phyloP scores from a whole-genome alignment of 2,888 invertebrate genomes.

The Caenorhabditis drosophilae region DNA sequence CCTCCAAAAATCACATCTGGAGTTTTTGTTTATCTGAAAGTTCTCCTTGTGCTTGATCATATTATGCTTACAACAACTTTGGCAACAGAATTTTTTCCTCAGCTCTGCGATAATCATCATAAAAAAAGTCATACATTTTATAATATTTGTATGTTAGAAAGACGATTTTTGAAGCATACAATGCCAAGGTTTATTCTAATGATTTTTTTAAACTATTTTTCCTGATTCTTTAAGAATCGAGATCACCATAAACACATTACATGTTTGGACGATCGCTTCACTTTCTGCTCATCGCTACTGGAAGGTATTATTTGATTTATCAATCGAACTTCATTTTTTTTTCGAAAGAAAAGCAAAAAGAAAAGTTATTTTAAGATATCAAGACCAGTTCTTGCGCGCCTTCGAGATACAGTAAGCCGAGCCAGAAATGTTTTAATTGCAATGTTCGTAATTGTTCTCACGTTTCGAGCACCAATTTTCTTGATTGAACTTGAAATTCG shows the following conservation, averaged over 20 bases:
- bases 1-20: slow-evolving; percentile 68
- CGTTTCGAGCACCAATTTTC: slow-evolving; percentile 65
- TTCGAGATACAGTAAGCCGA: slow-evolving; percentile 64
- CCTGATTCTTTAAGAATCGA: slow-evolving; percentile 49
- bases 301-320: slow-evolving; percentile 54
- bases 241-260: slow-evolving; percentile 60
- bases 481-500: slow-evolving; percentile 61
- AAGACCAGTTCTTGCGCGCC: slow-evolving; percentile 63
- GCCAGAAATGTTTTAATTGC: slow-evolving; percentile 54
- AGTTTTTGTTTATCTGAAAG: slow-evolving; percentile 67
- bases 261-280: slow-evolving; percentile 68
- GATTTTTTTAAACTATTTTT: not conserved
- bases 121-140: slow-evolving; percentile 46
- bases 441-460: slow-evolving; percentile 51
- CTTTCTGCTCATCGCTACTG: slow-evolving; percentile 67
- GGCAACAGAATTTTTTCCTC: slow-evolving; percentile 43
- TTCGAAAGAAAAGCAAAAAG: too few species aligned
- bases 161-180: slow-evolving; percentile 59
- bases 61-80: slow-evolving; percentile 59
- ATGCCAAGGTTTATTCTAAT: slow-evolving; percentile 53
- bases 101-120: slow-evolving; percentile 49
- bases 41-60: slow-evolving; percentile 63
- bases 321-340: not conserved
- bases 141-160: slow-evolving; percentile 63
- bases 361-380: slow-evolving; percentile 64